These are phyloP conservation scores for Lordiphosa clarofinis DNA, from an alignment of 1,140 invertebrate genomes.

Conservation along the genomic window DNA sequence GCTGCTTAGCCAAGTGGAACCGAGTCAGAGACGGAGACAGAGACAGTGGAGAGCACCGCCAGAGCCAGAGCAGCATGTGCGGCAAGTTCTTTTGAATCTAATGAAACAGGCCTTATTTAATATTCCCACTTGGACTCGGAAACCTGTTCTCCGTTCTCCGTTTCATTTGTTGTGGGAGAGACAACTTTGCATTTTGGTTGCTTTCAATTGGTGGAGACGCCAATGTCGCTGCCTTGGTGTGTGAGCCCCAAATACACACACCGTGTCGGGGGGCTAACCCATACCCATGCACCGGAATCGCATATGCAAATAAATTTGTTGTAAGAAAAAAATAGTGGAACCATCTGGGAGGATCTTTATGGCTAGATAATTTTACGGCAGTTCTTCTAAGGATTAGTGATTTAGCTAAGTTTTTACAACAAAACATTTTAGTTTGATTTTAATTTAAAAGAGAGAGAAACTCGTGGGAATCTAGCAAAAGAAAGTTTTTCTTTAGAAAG, in stretches of 20 bases:
- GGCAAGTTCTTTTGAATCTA: slow-evolving; percentile 73
- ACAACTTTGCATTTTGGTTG: slow-evolving; percentile 73
- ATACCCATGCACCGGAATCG: slow-evolving; percentile 12
- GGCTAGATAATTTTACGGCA: slow-evolving; percentile 22
- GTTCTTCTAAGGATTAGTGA: too few species aligned
- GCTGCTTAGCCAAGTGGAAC: slow-evolving; percentile 71
- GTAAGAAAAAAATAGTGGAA: slow-evolving; percentile 35
- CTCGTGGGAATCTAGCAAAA: too few species aligned
- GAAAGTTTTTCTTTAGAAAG: not conserved
- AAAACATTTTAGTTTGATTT: too few species aligned
- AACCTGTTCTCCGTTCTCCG: slow-evolving; percentile 69
- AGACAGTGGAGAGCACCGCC: slow-evolving; percentile 18
- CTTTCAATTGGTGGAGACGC: slow-evolving; percentile 70
- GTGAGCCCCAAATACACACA: slow-evolving; percentile 46
- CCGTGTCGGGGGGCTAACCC: slow-evolving; percentile 10
- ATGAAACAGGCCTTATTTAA: slow-evolving; percentile 73
- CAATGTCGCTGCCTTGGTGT: slow-evolving; percentile 33
- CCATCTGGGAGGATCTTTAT: too few species aligned
- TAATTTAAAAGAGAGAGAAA: too few species aligned
- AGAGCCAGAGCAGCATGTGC: slow-evolving; percentile 25
- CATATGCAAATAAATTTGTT: slow-evolving; percentile 64
- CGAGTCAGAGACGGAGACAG: slow-evolving; percentile 20
- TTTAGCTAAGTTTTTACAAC: too few species aligned
- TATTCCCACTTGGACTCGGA: slow-evolving; percentile 47
- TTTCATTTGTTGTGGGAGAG: slow-evolving; percentile 71